phyloP scores from a whole-genome alignment of 2,888 invertebrate species.

The Ormyrus nitidulus region DNA sequence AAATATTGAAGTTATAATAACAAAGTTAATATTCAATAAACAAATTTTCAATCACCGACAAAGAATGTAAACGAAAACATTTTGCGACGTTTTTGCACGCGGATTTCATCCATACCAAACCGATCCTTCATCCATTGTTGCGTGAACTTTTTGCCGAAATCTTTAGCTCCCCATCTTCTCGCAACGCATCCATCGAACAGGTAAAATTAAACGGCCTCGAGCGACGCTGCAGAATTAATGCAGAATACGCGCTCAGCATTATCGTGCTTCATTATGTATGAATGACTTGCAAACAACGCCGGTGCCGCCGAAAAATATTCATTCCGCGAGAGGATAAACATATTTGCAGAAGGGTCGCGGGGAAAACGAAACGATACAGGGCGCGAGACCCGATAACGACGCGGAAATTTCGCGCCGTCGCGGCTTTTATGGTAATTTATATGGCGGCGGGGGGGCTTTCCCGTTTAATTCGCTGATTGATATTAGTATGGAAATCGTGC shows the following conservation, averaged over 20 bases:
- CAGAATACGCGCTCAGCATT: slow-evolving; percentile 27
- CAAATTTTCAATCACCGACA: no score
- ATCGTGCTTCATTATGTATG: slow-evolving; percentile 44
- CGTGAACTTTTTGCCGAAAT: no score
- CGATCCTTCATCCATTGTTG: no score
- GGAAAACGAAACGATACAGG: slow-evolving; percentile 9
- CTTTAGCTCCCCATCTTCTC: no score
- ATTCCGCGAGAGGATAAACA: slow-evolving; percentile 44
- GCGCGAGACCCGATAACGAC: slow-evolving; percentile 8
- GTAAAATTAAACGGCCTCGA: slow-evolving; percentile 26
- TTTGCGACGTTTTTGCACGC: no score
- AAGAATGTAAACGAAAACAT: no score
- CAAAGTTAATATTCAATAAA: no score
- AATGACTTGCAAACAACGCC: slow-evolving; percentile 45
- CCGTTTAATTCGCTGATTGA: slow-evolving; percentile 48
- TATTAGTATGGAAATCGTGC: slow-evolving; percentile 39
- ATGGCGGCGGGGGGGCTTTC: not conserved
- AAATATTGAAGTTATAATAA: no score
- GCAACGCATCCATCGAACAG: not conserved
- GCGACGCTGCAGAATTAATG: slow-evolving; percentile 15
- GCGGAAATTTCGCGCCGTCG: not conserved
- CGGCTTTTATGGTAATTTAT: slow-evolving; percentile 46
- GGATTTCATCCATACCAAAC: no score
- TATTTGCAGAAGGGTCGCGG: slow-evolving; percentile 9
- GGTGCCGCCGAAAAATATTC: slow-evolving; percentile 41